phyloP scores from a whole-genome alignment of 2,888 invertebrate genomes.

The Oligia latruncula region DNA sequence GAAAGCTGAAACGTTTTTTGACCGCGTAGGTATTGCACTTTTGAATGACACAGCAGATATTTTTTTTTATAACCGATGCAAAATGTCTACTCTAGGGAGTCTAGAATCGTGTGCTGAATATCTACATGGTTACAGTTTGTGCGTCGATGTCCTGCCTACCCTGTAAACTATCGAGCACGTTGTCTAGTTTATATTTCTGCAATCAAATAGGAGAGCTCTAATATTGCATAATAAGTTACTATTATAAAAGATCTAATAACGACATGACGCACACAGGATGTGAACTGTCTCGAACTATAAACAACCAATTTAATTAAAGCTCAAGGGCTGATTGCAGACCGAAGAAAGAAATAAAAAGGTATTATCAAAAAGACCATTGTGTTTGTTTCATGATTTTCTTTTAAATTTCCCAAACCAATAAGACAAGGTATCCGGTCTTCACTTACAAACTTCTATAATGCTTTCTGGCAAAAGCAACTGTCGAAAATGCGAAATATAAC shows the following conservation, averaged over 20 bases:
- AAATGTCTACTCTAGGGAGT: too few species aligned
- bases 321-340: not conserved
- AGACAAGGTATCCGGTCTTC: not conserved
- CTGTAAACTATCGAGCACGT: too few species aligned
- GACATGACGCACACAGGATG: too few species aligned
- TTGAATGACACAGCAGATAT: too few species aligned
- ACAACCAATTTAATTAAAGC: not conserved
- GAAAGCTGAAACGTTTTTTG: too few species aligned
- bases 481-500: constrained; percentile 24
- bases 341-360: not conserved
- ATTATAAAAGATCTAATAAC: too few species aligned
- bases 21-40: too few species aligned
- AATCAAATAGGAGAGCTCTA: not conserved
- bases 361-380: not conserved
- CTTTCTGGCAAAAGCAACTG: constrained; percentile 32
- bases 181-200: not conserved
- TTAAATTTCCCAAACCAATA: not conserved
- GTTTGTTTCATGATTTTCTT: constrained; percentile 1
- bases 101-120: too few species aligned
- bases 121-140: too few species aligned
- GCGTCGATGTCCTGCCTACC: too few species aligned
- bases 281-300: too few species aligned
- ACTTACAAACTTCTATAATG: not conserved
- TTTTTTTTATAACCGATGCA: too few species aligned
- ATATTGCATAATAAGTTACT: not conserved